Base-by-base conservation (phyloP, 2,113 vertebrate species). In the Oriolus oriolus region DNA sequence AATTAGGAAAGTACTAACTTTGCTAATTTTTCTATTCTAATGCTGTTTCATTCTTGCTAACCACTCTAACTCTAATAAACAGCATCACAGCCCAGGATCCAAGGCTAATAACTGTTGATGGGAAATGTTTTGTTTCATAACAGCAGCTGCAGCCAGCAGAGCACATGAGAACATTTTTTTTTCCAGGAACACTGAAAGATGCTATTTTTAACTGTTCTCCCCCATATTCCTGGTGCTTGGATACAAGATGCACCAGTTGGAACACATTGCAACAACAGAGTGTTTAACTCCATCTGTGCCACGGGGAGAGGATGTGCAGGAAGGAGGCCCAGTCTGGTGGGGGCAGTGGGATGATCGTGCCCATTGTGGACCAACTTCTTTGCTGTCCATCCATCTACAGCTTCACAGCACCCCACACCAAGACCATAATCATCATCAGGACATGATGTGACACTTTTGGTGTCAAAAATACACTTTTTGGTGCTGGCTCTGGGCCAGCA, bases 61-160 rank as follows among this genome's bases (percentile, higher is more conserved):
- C 1, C 0, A 17, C 53, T 93, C 82, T 53, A 42, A 56, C 8
- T 85, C 52, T 23, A 93, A 88, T 45, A 56, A 96, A 59, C 87
- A 82, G 76, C 77, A 78, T n/a, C 0, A 0, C 60, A 84, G 87
- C 56, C 73, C 3, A 3, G 71, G 50, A 80, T 93, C 4, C 1
- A 87, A 78, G 45, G 76, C 84, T 60, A 60, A 71, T 65, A 65
- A 80, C 76, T 60, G 76, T 21, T 56, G 85, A 77, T 92, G 90
- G 88, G 90, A 94, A 94, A 92, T 92, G 87, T 93, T 96, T 93
- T 71, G 76, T 96, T 97, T 96, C 86, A 64, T 81, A 96, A 92
- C 92, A 94, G 85, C 0, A 13, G 60, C 86, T 37, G 30, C 86
- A 93, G 95, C 96, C 95, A 96, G 83, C 44, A 31, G n/a, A 90